phyloP scores from a whole-genome alignment of 1,140 invertebrate species.

The Littorina saxatilis region DNA sequence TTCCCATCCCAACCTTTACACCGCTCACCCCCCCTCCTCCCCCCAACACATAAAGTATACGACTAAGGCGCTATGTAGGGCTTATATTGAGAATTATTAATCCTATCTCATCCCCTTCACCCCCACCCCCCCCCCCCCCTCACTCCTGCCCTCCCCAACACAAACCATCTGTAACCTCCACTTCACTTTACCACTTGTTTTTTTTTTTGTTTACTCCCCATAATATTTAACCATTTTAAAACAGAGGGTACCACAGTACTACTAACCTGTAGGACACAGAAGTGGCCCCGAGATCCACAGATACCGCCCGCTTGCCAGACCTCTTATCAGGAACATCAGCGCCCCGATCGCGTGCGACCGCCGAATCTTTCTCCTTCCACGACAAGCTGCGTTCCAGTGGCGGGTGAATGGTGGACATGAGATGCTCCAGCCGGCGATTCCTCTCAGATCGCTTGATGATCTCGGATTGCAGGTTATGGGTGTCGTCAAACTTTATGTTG shows the following conservation, averaged over 20 bases:
- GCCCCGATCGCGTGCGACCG: not conserved
- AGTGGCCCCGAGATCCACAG: not conserved
- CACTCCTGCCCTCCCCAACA: too few relatives aligned
- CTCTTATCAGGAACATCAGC: not conserved
- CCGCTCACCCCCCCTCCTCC: too few relatives aligned
- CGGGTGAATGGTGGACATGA: not conserved
- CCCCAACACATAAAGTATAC: too few relatives aligned
- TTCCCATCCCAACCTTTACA: too few relatives aligned
- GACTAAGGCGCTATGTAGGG: too few relatives aligned
- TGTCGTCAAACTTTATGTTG: slow-evolving; percentile 4
- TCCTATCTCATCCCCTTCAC: not conserved
- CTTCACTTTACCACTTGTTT: not conserved
- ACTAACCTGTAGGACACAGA: not conserved
- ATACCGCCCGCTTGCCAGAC: not conserved
- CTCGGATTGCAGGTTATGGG: not conserved
- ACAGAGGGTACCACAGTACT: not conserved
- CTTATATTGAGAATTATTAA: not conserved
- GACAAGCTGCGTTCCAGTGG: not conserved
- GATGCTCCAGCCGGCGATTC: slow-evolving; percentile 8
- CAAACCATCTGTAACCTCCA: not conserved
- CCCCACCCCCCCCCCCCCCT: too few relatives aligned
- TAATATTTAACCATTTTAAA: not conserved
- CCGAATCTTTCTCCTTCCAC: not conserved
- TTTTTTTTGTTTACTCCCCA: not conserved
- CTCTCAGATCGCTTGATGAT: not conserved